These are phyloP conservation scores for Odontomachus brunneus DNA, from an alignment of 1,140 invertebrate genomes.

Conservation along the genomic window DNA sequence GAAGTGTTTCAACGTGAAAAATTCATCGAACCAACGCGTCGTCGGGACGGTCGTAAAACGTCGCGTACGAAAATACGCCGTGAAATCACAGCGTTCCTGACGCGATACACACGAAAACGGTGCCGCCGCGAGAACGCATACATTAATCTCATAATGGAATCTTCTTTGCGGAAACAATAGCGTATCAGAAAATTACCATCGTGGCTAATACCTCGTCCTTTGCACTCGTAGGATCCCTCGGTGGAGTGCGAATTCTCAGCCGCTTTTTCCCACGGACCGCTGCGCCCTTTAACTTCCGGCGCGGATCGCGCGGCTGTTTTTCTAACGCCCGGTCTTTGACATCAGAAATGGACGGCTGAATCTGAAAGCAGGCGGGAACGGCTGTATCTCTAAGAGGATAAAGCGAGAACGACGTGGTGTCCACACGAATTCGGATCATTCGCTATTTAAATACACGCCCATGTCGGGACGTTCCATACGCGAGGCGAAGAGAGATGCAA, in stretches of 20 bases:
- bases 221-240: not conserved
- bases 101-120: not conserved
- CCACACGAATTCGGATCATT: conserved; percentile 33
- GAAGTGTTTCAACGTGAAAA: not conserved
- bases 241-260: not conserved
- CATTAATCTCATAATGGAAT: conserved; percentile 22
- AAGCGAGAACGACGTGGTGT: conserved; percentile 18
- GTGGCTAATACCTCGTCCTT: conserved; percentile 7
- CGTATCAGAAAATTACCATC: conserved; percentile 36
- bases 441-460: conserved; percentile 32
- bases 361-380: not conserved
- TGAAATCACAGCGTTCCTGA: no score
- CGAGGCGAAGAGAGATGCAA: conserved; percentile 46
- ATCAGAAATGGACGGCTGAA: not conserved
- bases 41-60: no score
- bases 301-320: conserved; percentile 32
- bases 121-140: not conserved
- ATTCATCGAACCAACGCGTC: not conserved
- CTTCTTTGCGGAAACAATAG: conserved; percentile 19
- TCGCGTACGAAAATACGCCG: not conserved
- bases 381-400: conserved; percentile 37
- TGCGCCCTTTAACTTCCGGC: conserved; percentile 10
- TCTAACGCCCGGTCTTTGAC: conserved; percentile 15
- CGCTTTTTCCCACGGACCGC: not conserved
- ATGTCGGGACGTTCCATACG: not conserved